Conservation (phyloP, 1,140 invertebrate species). For the Rhynchophorus ferrugineus region DNA sequence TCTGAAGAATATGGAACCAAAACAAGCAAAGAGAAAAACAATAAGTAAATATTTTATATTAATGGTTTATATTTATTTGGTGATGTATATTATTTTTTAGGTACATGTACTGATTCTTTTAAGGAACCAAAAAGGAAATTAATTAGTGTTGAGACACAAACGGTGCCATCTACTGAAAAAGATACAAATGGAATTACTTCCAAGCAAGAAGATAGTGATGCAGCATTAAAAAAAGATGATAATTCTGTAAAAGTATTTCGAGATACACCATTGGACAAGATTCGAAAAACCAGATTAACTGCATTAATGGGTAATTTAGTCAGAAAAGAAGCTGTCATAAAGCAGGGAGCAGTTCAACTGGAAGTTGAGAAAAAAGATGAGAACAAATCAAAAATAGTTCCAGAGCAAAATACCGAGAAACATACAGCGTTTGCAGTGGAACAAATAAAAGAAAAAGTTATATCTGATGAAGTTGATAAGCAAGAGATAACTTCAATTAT, state of each 20-base stretch:
- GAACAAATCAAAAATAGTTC: neutral
- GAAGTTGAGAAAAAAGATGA: neutral
- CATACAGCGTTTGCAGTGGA: too few relatives aligned
- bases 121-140: constrained; percentile 25
- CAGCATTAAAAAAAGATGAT: constrained; percentile 5
- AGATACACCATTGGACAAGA: constrained; percentile 28
- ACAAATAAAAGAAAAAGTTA: constrained; percentile 9
- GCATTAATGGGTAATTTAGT: constrained; percentile 27
- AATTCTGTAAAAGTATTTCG: constrained; percentile 30
- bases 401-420: neutral
- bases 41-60: constrained; percentile 21
- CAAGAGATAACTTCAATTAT: constrained; percentile 28
- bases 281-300: constrained; percentile 29
- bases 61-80: constrained; percentile 8
- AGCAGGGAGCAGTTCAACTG: too few relatives aligned
- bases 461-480: constrained; percentile 12
- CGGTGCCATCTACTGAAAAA: constrained; percentile 8
- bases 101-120: constrained; percentile 23
- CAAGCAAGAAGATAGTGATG: constrained; percentile 3
- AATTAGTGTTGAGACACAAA: constrained; percentile 31
- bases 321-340: constrained; percentile 26
- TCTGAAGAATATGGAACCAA: constrained; percentile 16
- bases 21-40: constrained; percentile 21
- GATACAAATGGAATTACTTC: constrained; percentile 2
- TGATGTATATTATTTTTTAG: constrained; percentile 15